A percentile compares a stretch with the other conserved stretches of the same genome.
Conservation (phyloP, 2,797 vertebrate genomes). For the Eidolon dupreanum region DNA sequence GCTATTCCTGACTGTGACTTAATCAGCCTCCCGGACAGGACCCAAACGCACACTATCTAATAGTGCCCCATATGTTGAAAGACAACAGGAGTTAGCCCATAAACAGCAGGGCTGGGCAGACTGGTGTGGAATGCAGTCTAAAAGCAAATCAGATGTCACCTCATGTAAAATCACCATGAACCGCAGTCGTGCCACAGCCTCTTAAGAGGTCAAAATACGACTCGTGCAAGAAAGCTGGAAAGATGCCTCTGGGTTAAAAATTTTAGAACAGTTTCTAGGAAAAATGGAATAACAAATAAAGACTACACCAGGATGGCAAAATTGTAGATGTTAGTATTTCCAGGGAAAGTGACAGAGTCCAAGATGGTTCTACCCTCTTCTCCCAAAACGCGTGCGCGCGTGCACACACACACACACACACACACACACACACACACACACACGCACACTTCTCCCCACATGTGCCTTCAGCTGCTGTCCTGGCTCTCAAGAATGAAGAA, state of each 20-base stretch:
- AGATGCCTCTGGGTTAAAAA: constrained; percentile 24
- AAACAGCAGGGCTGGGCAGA: constrained; percentile 23
- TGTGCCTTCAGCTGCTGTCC: not conserved
- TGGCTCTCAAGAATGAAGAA: constrained; percentile 18
- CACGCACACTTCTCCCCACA: not conserved
- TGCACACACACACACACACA: not conserved
- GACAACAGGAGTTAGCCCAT: constrained; percentile 25
- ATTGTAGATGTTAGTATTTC: not conserved
- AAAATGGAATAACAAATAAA: not conserved
- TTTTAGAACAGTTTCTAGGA: constrained; percentile 46
- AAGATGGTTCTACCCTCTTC: not conserved
- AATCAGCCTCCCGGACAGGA: constrained; percentile 51
- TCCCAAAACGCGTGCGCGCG: not conserved
- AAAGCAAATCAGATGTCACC: constrained; percentile 47
- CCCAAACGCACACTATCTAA: constrained; percentile 33
- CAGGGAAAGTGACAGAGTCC: not conserved
- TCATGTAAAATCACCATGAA: not conserved
- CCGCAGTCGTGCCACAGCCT: not conserved
- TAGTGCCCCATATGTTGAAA: constrained; percentile 48
- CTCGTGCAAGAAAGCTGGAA: not conserved
- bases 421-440: not conserved
- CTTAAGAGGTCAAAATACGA: constrained; percentile 13
- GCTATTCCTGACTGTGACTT: constrained; percentile 17
- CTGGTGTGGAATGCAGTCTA: constrained; percentile 56
- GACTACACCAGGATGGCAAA: not conserved